phyloP scores from a whole-genome alignment of 2,888 invertebrate genomes.

The Pseudococcus longispinus region DNA sequence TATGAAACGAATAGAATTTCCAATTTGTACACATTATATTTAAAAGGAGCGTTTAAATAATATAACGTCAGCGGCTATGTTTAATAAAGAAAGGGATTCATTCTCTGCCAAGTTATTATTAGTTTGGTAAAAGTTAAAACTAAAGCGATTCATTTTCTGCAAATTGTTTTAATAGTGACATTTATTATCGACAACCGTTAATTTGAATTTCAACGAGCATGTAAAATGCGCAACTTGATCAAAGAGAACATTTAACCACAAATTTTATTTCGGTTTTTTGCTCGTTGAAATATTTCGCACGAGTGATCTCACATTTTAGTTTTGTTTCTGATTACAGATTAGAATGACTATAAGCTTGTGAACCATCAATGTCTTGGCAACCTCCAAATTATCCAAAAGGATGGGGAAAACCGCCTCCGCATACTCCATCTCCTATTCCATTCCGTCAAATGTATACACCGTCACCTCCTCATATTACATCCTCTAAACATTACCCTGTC shows the following conservation, averaged over 20 bases:
- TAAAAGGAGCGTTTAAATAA: constrained; percentile 23
- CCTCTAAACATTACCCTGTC: constrained; percentile 53
- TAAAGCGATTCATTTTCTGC: constrained; percentile 49
- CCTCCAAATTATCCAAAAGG: constrained; percentile 58
- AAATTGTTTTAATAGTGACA: constrained; percentile 46
- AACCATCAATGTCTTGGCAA: constrained; percentile 53
- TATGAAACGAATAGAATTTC: neutral
- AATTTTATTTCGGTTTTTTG: neutral
- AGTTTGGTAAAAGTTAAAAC: constrained; percentile 49
- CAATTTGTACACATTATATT: neutral
- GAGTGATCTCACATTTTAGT: neutral
- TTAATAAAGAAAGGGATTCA: neutral
- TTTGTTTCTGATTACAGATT: constrained; percentile 10
- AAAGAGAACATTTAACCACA: neutral
- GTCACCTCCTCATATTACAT: constrained; percentile 58
- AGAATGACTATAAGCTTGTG: neutral
- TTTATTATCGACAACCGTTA: constrained; percentile 46
- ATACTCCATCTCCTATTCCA: constrained; percentile 59
- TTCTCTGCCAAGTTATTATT: constrained; percentile 50
- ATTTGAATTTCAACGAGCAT: constrained; percentile 40
- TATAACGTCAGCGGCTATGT: constrained; percentile 38
- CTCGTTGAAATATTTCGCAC: neutral
- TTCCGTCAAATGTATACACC: constrained; percentile 59
- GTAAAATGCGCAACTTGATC: constrained; percentile 14
- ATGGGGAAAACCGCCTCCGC: constrained; percentile 57